Conservation (phyloP, 2,113 vertebrate genomes). For the Petaurus breviceps region DNA sequence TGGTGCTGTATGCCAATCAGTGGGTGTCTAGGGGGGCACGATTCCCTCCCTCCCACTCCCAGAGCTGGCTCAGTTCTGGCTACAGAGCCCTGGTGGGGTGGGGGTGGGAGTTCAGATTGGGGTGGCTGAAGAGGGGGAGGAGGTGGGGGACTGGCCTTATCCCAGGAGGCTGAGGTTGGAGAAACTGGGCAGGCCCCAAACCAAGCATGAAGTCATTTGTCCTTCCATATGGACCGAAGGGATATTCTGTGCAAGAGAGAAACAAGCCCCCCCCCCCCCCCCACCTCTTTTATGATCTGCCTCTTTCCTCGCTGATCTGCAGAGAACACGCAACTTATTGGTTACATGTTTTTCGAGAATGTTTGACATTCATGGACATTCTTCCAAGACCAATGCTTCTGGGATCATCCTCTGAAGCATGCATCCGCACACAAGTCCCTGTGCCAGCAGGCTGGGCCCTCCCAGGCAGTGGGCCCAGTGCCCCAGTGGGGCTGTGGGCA, state of each 20-base stretch:
- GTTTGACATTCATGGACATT: background rate
- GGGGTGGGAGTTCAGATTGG: background rate
- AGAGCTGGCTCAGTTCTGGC: background rate
- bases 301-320: background rate
- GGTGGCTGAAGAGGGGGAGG: background rate
- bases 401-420: background rate
- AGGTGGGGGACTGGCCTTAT: background rate
- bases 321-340: slow-evolving; percentile 19
- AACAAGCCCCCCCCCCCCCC: background rate
- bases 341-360: background rate
- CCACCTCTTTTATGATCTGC: background rate
- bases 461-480: background rate
- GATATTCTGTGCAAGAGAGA: background rate
- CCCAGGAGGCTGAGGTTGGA: background rate
- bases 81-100: background rate
- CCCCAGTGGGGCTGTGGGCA: background rate
- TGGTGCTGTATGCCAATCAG: background rate
- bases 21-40: background rate
- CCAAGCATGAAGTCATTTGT: background rate
- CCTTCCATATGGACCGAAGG: background rate
- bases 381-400: slow-evolving; percentile 7
- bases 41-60: background rate
- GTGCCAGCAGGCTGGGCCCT: background rate
- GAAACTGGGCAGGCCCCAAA: background rate
- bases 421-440: background rate